Percentiles rank a stretch among this genome's conserved stretches.
Conservation (phyloP, 2,113 vertebrate species). For the Ondatra zibethicus region DNA sequence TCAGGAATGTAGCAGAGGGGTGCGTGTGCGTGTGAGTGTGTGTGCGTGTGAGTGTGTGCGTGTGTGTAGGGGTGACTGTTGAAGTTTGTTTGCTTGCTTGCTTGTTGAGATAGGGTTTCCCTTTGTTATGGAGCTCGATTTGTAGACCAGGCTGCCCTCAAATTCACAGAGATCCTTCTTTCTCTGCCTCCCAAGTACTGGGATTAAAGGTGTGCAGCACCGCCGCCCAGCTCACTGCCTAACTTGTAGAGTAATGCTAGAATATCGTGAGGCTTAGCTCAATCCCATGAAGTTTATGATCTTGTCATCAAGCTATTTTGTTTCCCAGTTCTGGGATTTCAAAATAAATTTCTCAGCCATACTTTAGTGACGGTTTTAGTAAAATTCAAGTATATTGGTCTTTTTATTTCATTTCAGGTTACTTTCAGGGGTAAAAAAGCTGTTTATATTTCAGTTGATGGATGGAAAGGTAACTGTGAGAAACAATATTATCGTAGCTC, state of each 20-base stretch:
- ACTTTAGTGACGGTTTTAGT: not conserved
- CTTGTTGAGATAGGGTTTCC: not conserved
- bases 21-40: not conserved
- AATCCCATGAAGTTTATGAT: not conserved
- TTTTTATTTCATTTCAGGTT: slow-evolving; percentile 90
- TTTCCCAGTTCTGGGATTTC: not conserved
- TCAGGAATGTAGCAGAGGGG: not conserved
- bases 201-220: not conserved
- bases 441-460: slow-evolving; percentile 96
- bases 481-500: slow-evolving; percentile 95
- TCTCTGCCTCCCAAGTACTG: not conserved
- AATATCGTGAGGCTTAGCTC: not conserved
- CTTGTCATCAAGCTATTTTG: not conserved
- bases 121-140: not conserved
- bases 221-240: not conserved
- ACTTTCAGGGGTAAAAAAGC: slow-evolving; percentile 96
- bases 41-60: not conserved
- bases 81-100: not conserved
- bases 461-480: slow-evolving; percentile 96
- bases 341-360: not conserved
- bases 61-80: not conserved
- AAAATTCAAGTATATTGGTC: slow-evolving; percentile 20
- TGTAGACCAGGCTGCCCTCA: not conserved
- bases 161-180: not conserved
- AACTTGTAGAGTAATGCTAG: not conserved